Conservation (phyloP, 2,888 invertebrate species). For the Dione juno region DNA sequence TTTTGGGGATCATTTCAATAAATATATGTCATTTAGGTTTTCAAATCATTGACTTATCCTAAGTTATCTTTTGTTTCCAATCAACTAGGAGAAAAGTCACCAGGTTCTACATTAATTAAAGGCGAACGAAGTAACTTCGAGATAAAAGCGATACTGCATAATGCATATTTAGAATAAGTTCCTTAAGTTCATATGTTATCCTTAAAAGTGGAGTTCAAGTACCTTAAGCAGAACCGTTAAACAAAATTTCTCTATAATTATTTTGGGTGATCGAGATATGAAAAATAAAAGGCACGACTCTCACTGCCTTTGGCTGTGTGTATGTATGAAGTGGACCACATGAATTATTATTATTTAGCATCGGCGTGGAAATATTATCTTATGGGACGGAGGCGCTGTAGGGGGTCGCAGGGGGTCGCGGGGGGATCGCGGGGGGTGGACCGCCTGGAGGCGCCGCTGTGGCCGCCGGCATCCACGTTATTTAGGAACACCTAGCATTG, state of each 20-base stretch:
- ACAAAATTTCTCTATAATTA: conserved; percentile 35
- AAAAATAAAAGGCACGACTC: conserved; percentile 53
- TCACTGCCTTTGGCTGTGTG: conserved; percentile 52
- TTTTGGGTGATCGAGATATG: conserved; percentile 34
- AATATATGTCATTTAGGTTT: no score
- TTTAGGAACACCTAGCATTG: conserved; percentile 45
- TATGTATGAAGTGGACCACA: conserved; percentile 55
- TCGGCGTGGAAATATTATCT: conserved; percentile 47
- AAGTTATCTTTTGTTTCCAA: no score
- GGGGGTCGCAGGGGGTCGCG: conserved; percentile 7
- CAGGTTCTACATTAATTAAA: no score
- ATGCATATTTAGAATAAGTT: no score
- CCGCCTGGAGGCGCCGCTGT: conserved; percentile 29
- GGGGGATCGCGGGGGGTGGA: conserved; percentile 20
- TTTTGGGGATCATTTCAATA: no score
- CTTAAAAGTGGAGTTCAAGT: conserved; percentile 25
- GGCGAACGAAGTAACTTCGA: no score
- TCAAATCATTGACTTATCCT: no score
- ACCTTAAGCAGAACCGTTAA: conserved; percentile 25
- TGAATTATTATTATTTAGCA: conserved; percentile 64
- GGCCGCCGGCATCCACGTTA: conserved; percentile 37
- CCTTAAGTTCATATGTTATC: not conserved
- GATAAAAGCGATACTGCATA: no score
- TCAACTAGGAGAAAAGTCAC: no score
- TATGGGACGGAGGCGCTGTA: conserved; percentile 44